Percentiles rank a stretch among this genome's conserved stretches.
Conservation (phyloP, 2,797 vertebrate genomes). For the Coracias cyanogaster region DNA sequence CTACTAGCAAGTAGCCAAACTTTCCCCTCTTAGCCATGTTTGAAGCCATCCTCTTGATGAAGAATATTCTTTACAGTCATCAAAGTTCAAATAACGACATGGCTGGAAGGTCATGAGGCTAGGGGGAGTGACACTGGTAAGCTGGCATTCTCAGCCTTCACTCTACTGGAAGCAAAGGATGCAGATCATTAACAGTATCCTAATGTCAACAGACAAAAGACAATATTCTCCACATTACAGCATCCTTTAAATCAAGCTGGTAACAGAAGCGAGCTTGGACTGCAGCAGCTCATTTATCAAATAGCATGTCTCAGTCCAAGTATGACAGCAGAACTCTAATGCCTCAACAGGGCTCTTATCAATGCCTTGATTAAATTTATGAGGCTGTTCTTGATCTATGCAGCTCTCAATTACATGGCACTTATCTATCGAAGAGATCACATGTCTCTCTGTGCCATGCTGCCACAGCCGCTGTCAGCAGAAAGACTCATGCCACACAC, state of each 20-base stretch:
- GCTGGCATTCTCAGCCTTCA: background rate
- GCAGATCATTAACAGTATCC: background rate
- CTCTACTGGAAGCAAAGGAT: background rate
- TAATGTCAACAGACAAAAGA: background rate
- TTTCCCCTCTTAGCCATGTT: background rate
- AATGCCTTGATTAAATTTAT: background rate
- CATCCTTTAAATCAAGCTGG: background rate
- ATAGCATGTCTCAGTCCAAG: background rate
- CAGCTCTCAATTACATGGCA: background rate
- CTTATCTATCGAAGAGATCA: background rate
- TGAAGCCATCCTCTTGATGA: background rate
- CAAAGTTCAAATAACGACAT: background rate
- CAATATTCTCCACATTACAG: rapidly evolving
- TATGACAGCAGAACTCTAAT: background rate
- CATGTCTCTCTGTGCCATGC: background rate
- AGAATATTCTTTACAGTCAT: background rate
- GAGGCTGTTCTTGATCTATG: background rate
- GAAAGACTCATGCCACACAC: background rate
- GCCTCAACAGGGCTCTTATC: background rate
- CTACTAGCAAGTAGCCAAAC: background rate
- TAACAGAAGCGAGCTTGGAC: background rate
- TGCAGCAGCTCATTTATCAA: background rate
- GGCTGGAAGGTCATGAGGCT: background rate
- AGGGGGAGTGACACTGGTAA: background rate
- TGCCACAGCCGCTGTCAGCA: background rate